phyloP scores from a whole-genome alignment of 2,797 vertebrate species.

The Harpagifer antarcticus region DNA sequence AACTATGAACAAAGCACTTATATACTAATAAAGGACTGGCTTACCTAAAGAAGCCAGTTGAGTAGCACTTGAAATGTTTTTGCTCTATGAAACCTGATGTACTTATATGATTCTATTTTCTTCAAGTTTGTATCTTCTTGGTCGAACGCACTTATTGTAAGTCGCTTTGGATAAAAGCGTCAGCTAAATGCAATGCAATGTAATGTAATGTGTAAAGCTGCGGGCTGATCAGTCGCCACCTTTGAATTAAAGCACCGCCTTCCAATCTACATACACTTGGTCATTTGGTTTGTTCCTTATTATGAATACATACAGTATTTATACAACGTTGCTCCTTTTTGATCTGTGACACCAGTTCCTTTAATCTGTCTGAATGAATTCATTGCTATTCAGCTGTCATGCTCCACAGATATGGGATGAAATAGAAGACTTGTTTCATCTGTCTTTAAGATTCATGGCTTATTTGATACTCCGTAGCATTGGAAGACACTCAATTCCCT shows the following conservation, averaged over 20 bases:
- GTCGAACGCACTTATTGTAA: too few relatives aligned
- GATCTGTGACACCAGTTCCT: conserved; percentile 50
- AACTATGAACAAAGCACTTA: too few relatives aligned
- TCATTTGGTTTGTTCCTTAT: conserved; percentile 14
- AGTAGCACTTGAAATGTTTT: too few relatives aligned
- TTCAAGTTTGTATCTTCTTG: too few relatives aligned
- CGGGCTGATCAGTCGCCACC: conserved; percentile 9
- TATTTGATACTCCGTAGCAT: conserved; percentile 48
- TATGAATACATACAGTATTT: conserved; percentile 40
- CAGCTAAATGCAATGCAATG: too few relatives aligned
- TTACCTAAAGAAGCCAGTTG: too few relatives aligned
- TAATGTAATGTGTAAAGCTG: conserved; percentile 7
- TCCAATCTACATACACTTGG: conserved; percentile 5
- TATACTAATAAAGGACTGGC: too few relatives aligned
- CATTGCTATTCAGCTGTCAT: conserved; percentile 61
- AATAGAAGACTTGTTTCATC: conserved; percentile 63
- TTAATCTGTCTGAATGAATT: conserved; percentile 67
- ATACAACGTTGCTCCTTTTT: conserved; percentile 50
- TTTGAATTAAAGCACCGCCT: not conserved
- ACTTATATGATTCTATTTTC: too few relatives aligned
- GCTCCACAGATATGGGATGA: conserved; percentile 55
- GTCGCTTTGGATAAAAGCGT: too few relatives aligned
- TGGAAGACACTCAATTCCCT: conserved; percentile 46
- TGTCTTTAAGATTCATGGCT: conserved; percentile 58
- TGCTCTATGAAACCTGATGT: too few relatives aligned